Conservation (phyloP, 2,888 invertebrate species). For the Scaptomyza cyrtandrae region DNA sequence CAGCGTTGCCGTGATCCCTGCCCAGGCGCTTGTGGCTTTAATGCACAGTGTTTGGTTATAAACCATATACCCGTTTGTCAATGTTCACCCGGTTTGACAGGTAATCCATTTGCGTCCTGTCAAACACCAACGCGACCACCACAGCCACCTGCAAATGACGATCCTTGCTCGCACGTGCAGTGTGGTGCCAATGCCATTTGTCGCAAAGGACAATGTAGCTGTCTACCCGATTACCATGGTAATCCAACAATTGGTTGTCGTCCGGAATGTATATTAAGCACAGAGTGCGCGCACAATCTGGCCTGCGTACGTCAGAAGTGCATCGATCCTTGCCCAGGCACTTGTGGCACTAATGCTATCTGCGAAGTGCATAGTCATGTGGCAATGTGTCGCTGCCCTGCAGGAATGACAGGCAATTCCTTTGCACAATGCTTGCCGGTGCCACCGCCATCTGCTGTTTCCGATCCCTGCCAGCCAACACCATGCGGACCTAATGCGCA, state of each 20-base stretch:
- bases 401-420: constrained; percentile 89
- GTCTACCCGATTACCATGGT: constrained; percentile 87
- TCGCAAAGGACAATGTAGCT: constrained; percentile 89
- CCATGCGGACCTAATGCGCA: constrained; percentile 91
- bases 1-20: constrained; percentile 90
- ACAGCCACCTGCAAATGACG: constrained; percentile 85
- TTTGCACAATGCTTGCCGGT: constrained; percentile 87
- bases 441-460: constrained; percentile 74
- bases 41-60: constrained; percentile 87
- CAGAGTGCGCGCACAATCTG: constrained; percentile 88
- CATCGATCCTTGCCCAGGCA: constrained; percentile 88
- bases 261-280: constrained; percentile 89
- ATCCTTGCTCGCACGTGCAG: constrained; percentile 90
- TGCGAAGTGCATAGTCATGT: constrained; percentile 90
- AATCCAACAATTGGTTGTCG: constrained; percentile 88
- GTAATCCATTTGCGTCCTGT: constrained; percentile 90
- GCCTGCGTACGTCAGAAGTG: constrained; percentile 90
- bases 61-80: constrained; percentile 89
- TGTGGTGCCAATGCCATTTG: constrained; percentile 89
- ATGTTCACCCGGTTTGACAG: constrained; percentile 86
- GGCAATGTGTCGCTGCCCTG: constrained; percentile 89
- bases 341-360: constrained; percentile 89
- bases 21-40: constrained; percentile 89
- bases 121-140: constrained; percentile 80
- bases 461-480: constrained; percentile 87